These are phyloP conservation scores for Synergus umbraculus DNA, from an alignment of 2,888 invertebrate species.

Conservation along the genomic window DNA sequence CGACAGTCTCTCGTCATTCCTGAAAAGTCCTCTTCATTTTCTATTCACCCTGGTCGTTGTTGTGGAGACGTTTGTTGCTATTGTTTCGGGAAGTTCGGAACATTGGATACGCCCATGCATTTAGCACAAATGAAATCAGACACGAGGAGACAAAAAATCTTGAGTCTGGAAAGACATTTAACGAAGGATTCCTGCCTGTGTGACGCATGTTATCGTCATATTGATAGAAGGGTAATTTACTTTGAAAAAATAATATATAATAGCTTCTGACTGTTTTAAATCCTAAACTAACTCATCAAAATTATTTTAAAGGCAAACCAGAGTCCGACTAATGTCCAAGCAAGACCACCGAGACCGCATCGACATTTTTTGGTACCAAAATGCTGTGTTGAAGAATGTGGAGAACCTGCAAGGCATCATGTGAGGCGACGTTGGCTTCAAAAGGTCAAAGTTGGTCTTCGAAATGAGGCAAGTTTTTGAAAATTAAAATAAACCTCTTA, in stretches of 20 bases:
- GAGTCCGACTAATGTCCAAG: slow-evolving; percentile 73
- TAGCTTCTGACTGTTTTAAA: neutral
- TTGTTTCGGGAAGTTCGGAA: slow-evolving; percentile 92
- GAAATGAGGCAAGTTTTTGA: slow-evolving; percentile 66
- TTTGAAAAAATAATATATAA: neutral
- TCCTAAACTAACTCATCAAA: neutral
- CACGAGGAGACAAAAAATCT: slow-evolving; percentile 89
- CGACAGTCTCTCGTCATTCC: slow-evolving; percentile 87
- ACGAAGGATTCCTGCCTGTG: slow-evolving; percentile 91
- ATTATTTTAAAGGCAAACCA: slow-evolving; percentile 68
- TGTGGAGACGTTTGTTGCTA: slow-evolving; percentile 93
- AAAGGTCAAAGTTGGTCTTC: slow-evolving; percentile 72
- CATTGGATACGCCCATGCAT: slow-evolving; percentile 92
- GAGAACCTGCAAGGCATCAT: slow-evolving; percentile 73
- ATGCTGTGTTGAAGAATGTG: slow-evolving; percentile 73
- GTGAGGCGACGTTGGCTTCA: slow-evolving; percentile 76
- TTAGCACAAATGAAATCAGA: slow-evolving; percentile 91
- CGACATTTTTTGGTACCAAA: slow-evolving; percentile 72
- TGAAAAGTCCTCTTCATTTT: slow-evolving; percentile 92
- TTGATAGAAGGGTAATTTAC: slow-evolving; percentile 85
- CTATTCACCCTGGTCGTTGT: slow-evolving; percentile 89
- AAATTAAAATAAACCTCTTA: neutral
- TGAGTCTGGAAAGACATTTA: slow-evolving; percentile 88
- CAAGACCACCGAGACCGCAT: slow-evolving; percentile 73
- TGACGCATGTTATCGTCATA: slow-evolving; percentile 92